A percentile compares a stretch with the other conserved stretches of the same genome.
Evolutionary conservation across 2,888 invertebrate species (phyloP).

Genomic region (Microchrysa polita): DNA sequence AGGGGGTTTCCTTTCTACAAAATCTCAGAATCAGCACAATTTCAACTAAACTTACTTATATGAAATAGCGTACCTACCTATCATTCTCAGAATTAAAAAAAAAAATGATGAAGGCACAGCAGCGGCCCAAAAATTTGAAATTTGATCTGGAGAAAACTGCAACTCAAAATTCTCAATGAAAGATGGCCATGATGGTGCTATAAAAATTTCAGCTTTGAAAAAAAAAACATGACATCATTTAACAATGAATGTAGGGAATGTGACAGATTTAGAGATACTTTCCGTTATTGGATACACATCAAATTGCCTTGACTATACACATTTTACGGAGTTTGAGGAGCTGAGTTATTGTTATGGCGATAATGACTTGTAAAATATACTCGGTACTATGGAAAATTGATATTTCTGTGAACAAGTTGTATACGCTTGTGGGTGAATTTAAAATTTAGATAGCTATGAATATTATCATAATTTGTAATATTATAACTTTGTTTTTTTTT

Average conservation of each 20-base stretch:
- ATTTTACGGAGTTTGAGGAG: too few species aligned
- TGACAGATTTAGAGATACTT: background rate
- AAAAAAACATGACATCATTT: background rate
- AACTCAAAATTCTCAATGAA: too few species aligned
- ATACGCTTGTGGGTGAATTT: background rate
- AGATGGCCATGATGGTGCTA: too few species aligned
- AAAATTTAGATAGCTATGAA: background rate
- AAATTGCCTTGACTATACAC: slow-evolving; percentile 7
- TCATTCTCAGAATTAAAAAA: slow-evolving; percentile 13
- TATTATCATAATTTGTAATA: background rate
- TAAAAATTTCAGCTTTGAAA: background rate
- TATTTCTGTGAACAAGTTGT: slow-evolving; percentile 16
- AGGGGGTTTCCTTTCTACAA: too few species aligned
- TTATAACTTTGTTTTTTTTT: slow-evolving; percentile 8
- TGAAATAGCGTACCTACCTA: background rate
- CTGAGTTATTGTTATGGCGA: background rate
- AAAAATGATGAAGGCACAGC: background rate
- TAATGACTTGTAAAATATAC: background rate
- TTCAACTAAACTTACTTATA: background rate
- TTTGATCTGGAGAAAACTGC: background rate
- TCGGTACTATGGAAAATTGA: slow-evolving; percentile 12
- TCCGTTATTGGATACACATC: slow-evolving; percentile 10
- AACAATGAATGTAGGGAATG: background rate
- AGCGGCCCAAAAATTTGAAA: slow-evolving; percentile 8
- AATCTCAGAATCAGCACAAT: too few species aligned